These are phyloP conservation scores for Athalia cordata DNA, from an alignment of 2,888 invertebrate species.

Conservation along the genomic window DNA sequence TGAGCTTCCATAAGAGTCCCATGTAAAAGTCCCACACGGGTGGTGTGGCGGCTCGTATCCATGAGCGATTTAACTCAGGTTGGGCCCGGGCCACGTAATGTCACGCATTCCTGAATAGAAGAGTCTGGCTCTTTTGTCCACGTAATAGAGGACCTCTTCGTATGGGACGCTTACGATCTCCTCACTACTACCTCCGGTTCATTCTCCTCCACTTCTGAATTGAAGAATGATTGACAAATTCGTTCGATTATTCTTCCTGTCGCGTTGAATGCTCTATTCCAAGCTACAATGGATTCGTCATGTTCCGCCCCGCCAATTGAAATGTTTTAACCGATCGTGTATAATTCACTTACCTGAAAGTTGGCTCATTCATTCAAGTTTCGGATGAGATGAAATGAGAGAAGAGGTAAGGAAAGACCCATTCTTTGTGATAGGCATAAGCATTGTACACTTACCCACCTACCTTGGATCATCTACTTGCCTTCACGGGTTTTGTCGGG, in stretches of 20 bases:
- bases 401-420: not conserved
- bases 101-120: slow-evolving; percentile 45
- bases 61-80: slow-evolving; percentile 13
- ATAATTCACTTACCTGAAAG: slow-evolving; percentile 47
- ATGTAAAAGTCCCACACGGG: slow-evolving; percentile 28
- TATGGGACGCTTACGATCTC: slow-evolving; percentile 29
- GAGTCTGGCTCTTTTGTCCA: slow-evolving; percentile 35
- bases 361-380: slow-evolving; percentile 41
- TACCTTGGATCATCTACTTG: slow-evolving; percentile 25
- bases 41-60: not conserved
- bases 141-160: slow-evolving; percentile 38
- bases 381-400: not conserved
- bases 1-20: slow-evolving; percentile 36
- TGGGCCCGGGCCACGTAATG: slow-evolving; percentile 38
- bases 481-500: slow-evolving; percentile 29
- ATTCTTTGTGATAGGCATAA: not conserved
- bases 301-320: slow-evolving; percentile 45
- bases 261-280: slow-evolving; percentile 43
- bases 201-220: slow-evolving; percentile 27
- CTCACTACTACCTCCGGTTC: slow-evolving; percentile 36
- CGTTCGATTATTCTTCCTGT: slow-evolving; percentile 47
- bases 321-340: slow-evolving; percentile 47
- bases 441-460: not conserved
- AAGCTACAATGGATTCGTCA: slow-evolving; percentile 44
- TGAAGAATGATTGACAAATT: slow-evolving; percentile 47